phyloP scores from a whole-genome alignment of 2,797 vertebrate species.

The Phylloscopus collybita region DNA sequence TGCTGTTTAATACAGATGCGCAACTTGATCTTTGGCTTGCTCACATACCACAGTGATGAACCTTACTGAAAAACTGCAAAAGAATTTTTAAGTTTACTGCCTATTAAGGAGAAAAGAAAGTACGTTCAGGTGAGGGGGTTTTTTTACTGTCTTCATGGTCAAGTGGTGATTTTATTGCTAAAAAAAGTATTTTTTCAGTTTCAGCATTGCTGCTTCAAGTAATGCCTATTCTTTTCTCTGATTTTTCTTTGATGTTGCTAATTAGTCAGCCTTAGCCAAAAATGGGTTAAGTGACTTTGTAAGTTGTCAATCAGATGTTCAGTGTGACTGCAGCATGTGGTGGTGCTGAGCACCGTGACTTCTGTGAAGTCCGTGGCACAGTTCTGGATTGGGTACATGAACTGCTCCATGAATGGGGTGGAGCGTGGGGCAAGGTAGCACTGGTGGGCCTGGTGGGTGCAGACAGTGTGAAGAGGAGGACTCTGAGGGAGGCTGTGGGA shows the following conservation, averaged over 20 bases:
- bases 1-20: slow-evolving; percentile 50
- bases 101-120: not conserved
- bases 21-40: slow-evolving; percentile 21
- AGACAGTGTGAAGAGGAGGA: not conserved
- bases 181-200: not conserved
- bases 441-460: not conserved
- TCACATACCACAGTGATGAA: slow-evolving; percentile 22
- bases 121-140: not conserved
- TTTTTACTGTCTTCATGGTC: not conserved
- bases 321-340: fast-evolving
- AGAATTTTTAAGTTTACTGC: not conserved
- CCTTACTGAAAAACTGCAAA: not conserved
- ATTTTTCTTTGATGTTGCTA: not conserved
- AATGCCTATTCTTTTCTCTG: not conserved
- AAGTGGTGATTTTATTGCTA: not conserved
- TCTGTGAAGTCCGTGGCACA: not conserved
- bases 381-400: not conserved
- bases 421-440: fast-evolving
- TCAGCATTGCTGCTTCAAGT: not conserved
- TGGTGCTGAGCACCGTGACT: not conserved
- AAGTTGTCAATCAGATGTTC: not conserved
- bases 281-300: not conserved
- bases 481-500: not conserved
- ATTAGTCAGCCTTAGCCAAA: not conserved
- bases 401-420: not conserved